Conservation (phyloP, 2,888 invertebrate species). For the Prosopocoilus inquinatus region DNA sequence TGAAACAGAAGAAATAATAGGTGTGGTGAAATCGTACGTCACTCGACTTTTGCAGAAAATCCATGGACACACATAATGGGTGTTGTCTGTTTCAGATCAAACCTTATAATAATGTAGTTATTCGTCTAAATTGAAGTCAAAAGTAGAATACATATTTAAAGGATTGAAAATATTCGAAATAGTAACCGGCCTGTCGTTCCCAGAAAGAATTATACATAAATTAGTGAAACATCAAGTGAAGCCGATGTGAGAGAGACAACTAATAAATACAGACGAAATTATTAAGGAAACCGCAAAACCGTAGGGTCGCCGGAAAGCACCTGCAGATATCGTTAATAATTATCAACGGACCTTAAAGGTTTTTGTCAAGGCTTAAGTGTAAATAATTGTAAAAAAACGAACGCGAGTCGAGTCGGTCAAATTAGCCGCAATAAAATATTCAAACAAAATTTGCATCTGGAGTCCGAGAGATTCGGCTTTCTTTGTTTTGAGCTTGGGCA, state of each 20-base stretch:
- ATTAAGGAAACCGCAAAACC: constrained; percentile 30
- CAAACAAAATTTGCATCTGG: constrained; percentile 4
- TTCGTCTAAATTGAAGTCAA: too few relatives aligned
- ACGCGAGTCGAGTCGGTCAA: constrained; percentile 1
- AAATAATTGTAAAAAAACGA: constrained; percentile 9
- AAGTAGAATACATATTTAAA: too few relatives aligned
- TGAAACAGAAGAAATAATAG: too few relatives aligned
- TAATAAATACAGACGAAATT: constrained; percentile 14
- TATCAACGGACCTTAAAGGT: constrained; percentile 18
- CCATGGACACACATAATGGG: too few relatives aligned
- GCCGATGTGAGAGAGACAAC: constrained; percentile 9
- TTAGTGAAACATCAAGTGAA: constrained; percentile 19
- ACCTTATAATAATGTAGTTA: too few relatives aligned
- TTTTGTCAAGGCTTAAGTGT: constrained; percentile 6
- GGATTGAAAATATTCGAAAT: background rate
- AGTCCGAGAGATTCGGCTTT: constrained; percentile 9
- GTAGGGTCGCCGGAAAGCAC: constrained; percentile 24
- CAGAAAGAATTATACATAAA: constrained; percentile 22
- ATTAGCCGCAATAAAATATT: constrained; percentile 5
- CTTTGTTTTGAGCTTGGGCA: constrained; percentile 18
- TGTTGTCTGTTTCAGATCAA: too few relatives aligned
- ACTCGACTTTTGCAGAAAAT: too few relatives aligned
- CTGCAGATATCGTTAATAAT: constrained; percentile 37
- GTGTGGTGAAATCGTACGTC: too few relatives aligned
- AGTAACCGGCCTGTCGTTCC: constrained; percentile 11